Evolutionary conservation across 1,140 invertebrate genomes (phyloP).

Genomic region (Anastrepha ludens): DNA sequence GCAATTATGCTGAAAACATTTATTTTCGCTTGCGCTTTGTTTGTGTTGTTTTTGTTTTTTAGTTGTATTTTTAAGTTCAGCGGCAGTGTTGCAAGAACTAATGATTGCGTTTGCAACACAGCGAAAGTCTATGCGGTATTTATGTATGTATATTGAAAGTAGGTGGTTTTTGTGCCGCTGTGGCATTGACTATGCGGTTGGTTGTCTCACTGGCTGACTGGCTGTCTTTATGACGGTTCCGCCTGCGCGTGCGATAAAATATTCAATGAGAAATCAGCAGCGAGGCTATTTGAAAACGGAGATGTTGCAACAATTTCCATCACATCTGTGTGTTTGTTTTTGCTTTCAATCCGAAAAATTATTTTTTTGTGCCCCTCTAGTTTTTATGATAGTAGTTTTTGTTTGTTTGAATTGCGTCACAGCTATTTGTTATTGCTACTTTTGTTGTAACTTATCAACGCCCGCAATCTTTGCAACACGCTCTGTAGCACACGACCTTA

Average conservation of each 20-base stretch:
- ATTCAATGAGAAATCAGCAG: background rate
- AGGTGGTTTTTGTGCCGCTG: background rate
- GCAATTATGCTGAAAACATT: constrained; percentile 35
- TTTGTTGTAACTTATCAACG: constrained; percentile 50
- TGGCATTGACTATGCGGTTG: constrained; percentile 30
- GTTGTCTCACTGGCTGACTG: background rate
- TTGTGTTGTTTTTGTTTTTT: background rate
- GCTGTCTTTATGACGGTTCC: background rate
- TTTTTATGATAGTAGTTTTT: background rate
- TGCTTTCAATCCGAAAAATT: background rate
- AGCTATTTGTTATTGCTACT: background rate
- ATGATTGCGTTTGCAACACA: constrained; percentile 45
- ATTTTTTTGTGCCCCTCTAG: background rate
- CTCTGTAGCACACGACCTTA: constrained; percentile 24
- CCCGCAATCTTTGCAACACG: constrained; percentile 1
- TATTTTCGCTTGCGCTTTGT: background rate
- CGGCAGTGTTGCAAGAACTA: constrained; percentile 42
- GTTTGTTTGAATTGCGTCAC: background rate
- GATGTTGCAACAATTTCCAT: background rate
- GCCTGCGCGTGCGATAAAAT: background rate
- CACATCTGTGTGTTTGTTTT: background rate
- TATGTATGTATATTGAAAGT: background rate
- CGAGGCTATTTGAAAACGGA: background rate
- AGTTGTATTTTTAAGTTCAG: background rate
- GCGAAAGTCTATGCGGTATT: background rate